A percentile compares a stretch with the other conserved stretches of the same genome.
Evolutionary conservation across 2,888 invertebrate species (phyloP).

Genomic region (Philonicus albiceps): DNA sequence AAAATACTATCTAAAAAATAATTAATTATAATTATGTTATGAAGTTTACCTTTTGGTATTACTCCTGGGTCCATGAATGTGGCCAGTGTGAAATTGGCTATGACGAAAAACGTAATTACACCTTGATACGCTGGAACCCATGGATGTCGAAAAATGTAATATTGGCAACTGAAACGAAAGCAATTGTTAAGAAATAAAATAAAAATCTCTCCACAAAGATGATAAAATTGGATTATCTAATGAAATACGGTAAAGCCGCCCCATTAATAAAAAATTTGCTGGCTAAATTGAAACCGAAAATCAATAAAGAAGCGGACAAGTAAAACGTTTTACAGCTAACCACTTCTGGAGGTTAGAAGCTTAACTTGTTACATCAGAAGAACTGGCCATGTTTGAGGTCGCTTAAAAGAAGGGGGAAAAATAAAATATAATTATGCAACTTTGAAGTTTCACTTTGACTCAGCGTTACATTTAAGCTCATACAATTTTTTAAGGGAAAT

Average conservation of each 20-base stretch:
- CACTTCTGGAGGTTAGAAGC: constrained; percentile 11
- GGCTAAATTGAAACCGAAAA: constrained; percentile 6
- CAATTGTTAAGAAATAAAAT: background rate
- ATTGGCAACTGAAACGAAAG: constrained; percentile 78
- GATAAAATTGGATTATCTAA: background rate
- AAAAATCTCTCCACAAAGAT: background rate
- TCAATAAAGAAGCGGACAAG: background rate
- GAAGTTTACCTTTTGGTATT: constrained; percentile 88
- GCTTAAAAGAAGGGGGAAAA: background rate
- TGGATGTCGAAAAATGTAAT: constrained; percentile 81
- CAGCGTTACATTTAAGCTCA: background rate
- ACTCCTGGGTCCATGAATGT: constrained; percentile 99
- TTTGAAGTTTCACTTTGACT: background rate
- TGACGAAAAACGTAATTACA: constrained; percentile 94
- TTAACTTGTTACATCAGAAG: constrained; percentile 25
- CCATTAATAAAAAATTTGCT: constrained; percentile 30
- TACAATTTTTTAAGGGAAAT: background rate
- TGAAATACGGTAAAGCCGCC: constrained; percentile 17
- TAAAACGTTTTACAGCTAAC: background rate
- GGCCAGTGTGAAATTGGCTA: constrained; percentile 98
- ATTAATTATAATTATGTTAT: background rate
- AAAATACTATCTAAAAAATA: too few species aligned
- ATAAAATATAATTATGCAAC: background rate
- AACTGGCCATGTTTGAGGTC: constrained; percentile 2
- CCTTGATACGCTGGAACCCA: constrained; percentile 94